Base-by-base conservation (phyloP, 2,888 invertebrate genomes). In the Lamellibrachia columna region DNA sequence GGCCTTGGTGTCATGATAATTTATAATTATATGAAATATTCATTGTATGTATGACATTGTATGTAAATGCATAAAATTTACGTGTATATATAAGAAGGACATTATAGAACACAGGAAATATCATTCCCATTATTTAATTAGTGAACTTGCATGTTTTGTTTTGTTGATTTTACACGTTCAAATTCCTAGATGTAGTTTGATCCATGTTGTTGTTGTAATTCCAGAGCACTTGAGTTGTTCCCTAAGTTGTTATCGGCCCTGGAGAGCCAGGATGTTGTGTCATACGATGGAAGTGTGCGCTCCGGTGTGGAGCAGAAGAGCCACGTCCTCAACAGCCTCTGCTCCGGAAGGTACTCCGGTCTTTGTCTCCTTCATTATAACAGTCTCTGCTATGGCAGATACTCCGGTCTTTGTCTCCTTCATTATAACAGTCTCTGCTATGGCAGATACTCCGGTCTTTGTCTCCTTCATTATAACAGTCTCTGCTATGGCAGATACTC, bases 181-280 rank as follows among this genome's bases (percentile, higher is more conserved):
- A 1, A 40, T 40, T 40, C 40, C 40, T 40, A 40, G 40, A 40
- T 40, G 40, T 40, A 40, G 40, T 40, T 94, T 94, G 92, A 93
- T 96, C 75, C 75, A 75, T 75, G 22, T 75, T 75, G 75, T 75
- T 75, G 15, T 7, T 96, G 93, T 94, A 11, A 75, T 75, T 75
- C 11, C 75, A 75, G 75, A 75, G 75, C 95, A 60, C 94, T 96
- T 60, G 96, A 96, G 90, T 93, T 96, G 90, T 95, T 96, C 90
- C 96, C 96, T 1, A 96, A 96, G 94, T 93, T 96, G 7, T 92
- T 96, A 93, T 95, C 96, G 2, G 95, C 95, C n/a, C 93, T 96
- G 53, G 94, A 95, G 3, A 90, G 94, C 3, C 94, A 95, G 92
- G 96, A 96, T 8, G 94, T 93, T 28, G 95, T 96, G 9, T 93